phyloP scores from a whole-genome alignment of 2,888 invertebrate genomes.

The Nomada goodeniana region DNA sequence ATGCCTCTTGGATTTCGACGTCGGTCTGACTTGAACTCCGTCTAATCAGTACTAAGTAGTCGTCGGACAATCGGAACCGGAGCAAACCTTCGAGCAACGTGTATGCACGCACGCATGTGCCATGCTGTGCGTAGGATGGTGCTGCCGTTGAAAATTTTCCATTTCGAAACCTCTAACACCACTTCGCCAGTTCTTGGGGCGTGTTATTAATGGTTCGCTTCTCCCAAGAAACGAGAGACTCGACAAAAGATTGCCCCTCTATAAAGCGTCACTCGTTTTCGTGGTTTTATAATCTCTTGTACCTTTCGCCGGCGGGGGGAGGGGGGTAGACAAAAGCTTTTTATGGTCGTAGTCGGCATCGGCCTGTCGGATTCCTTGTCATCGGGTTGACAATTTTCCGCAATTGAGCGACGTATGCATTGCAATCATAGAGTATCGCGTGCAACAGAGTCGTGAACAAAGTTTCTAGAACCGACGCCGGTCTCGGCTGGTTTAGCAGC shows the following conservation, averaged over 20 bases:
- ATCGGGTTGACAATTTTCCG: conserved; percentile 5
- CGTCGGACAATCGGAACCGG: conserved; percentile 38
- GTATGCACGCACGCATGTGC: no score
- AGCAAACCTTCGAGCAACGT: conserved; percentile 15
- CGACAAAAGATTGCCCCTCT: neutral
- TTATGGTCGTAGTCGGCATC: neutral
- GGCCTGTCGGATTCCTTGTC: neutral
- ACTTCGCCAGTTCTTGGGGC: conserved; percentile 45
- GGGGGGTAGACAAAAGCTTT: neutral
- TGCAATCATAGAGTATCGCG: conserved; percentile 29
- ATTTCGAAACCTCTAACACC: conserved; percentile 33
- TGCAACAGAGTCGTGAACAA: conserved; percentile 32
- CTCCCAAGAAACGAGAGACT: conserved; percentile 1
- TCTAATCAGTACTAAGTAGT: conserved; percentile 56
- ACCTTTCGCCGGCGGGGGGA: neutral
- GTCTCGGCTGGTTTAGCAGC: conserved; percentile 43
- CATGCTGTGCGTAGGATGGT: neutral
- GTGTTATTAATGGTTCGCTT: conserved; percentile 52
- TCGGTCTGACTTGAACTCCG: conserved; percentile 18
- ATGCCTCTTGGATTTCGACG: neutral
- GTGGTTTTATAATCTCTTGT: no score
- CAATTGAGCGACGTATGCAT: conserved; percentile 14
- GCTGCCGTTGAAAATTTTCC: conserved; percentile 37
- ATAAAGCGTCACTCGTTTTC: no score
- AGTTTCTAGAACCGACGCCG: conserved; percentile 28